A percentile compares a stretch with the other conserved stretches of the same genome.
Evolutionary conservation across 1,140 invertebrate genomes (phyloP).

Genomic region (Drosophila biarmipes): DNA sequence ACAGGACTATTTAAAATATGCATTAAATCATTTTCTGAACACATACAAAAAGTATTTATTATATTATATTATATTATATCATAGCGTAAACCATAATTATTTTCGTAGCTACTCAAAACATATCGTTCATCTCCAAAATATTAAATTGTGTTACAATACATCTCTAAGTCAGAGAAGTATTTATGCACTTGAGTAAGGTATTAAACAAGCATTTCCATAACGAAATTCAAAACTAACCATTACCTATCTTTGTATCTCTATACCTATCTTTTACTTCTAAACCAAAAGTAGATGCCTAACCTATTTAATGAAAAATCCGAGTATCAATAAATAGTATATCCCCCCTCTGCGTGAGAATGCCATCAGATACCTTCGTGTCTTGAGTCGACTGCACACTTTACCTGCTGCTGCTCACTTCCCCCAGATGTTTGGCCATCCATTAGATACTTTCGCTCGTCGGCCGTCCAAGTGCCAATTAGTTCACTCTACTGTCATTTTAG

Average conservation of each 20-base stretch:
- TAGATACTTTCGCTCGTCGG: constrained; percentile 55
- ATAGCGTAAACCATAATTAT: too few species aligned
- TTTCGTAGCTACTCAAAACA: too few species aligned
- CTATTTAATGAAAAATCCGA: constrained; percentile 1
- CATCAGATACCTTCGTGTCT: constrained; percentile 1
- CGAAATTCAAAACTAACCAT: too few species aligned
- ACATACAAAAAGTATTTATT: background rate
- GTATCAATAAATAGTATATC: constrained; percentile 8
- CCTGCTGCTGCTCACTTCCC: constrained; percentile 18
- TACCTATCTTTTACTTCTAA: background rate
- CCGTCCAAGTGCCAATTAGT: constrained; percentile 75
- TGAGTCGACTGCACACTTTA: constrained; percentile 27
- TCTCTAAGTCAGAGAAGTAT: too few species aligned
- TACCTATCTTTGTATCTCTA: background rate
- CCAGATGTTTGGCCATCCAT: constrained; percentile 60
- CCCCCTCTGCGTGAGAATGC: background rate
- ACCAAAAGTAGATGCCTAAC: background rate
- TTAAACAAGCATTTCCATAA: too few species aligned
- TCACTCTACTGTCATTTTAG: constrained; percentile 72
- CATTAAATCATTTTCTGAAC: too few species aligned
- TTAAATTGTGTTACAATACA: too few species aligned
- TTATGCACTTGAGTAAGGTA: too few species aligned
- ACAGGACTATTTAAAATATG: too few species aligned
- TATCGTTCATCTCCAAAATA: too few species aligned
- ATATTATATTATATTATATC: background rate